Conservation (phyloP, 2,888 invertebrate genomes). For the Mythimna lalbum region DNA sequence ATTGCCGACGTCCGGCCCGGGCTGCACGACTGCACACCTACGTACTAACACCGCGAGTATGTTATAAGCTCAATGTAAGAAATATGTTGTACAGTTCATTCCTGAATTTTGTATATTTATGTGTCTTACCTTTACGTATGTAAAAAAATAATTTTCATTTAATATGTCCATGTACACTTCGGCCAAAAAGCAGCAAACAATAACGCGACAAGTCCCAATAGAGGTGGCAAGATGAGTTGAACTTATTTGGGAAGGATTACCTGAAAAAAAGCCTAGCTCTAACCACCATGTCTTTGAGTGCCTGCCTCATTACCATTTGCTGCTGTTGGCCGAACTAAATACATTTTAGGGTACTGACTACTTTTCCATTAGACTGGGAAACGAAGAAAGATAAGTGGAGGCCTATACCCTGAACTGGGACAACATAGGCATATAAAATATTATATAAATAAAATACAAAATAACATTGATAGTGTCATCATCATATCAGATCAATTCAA, state of each 20-base stretch:
- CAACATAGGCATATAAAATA: not conserved
- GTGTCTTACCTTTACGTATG: not conserved
- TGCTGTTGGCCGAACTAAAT: not conserved
- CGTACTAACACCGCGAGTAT: slow-evolving; percentile 57
- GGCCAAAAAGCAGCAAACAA: not conserved
- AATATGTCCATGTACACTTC: not conserved
- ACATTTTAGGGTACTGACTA: too few relatives aligned
- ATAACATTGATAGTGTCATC: not conserved
- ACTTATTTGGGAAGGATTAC: not conserved
- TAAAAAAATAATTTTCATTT: not conserved
- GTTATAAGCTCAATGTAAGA: slow-evolving; percentile 43
- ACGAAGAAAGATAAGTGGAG: too few relatives aligned
- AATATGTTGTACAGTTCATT: slow-evolving; percentile 50
- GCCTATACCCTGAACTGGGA: not conserved
- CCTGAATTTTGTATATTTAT: slow-evolving; percentile 15
- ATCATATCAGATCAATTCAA: not conserved
- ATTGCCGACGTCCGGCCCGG: slow-evolving; percentile 83
- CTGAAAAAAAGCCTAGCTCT: too few relatives aligned
- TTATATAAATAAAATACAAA: not conserved
- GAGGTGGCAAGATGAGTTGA: not conserved
- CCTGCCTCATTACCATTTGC: not conserved
- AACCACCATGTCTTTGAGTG: not conserved
- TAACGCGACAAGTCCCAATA: not conserved
- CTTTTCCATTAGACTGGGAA: not conserved
- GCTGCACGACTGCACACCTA: slow-evolving; percentile 77